Conservation (phyloP, 1,140 invertebrate species). For the Apis laboriosa region DNA sequence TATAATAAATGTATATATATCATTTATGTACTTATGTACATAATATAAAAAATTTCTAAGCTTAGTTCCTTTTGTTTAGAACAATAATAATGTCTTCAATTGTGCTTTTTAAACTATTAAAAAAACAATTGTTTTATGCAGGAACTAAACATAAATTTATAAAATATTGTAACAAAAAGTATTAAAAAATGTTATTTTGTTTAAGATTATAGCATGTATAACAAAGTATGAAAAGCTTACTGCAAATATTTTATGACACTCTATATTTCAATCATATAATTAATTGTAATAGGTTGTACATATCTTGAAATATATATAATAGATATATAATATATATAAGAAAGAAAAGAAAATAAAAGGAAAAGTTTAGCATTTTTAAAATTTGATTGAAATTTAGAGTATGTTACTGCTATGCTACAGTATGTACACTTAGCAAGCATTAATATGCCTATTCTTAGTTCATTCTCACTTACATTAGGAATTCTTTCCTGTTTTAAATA, state of each 20-base stretch:
- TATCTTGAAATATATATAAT: constrained; percentile 35
- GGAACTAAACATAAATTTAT: constrained; percentile 45
- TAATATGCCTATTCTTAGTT: constrained; percentile 60
- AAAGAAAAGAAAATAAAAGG: background rate
- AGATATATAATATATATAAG: too few relatives aligned
- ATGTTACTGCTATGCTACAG: constrained; percentile 72
- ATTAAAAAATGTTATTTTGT: constrained; percentile 31
- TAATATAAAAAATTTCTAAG: constrained; percentile 55
- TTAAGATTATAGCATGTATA: constrained; percentile 18
- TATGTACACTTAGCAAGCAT: constrained; percentile 76
- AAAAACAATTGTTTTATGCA: constrained; percentile 42
- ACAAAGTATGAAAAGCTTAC: constrained; percentile 36
- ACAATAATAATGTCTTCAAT: constrained; percentile 24
- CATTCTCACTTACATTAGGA: constrained; percentile 37
- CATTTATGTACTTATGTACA: constrained; percentile 55
- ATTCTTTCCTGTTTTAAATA: constrained; percentile 50
- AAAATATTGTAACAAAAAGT: constrained; percentile 31
- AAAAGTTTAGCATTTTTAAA: background rate
- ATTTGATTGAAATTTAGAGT: constrained; percentile 54
- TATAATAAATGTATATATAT: constrained; percentile 44
- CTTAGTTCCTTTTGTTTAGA: constrained; percentile 55
- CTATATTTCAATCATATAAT: constrained; percentile 46
- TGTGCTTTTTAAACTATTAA: constrained; percentile 48
- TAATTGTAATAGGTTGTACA: constrained; percentile 34
- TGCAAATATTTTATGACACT: constrained; percentile 35